Base-by-base conservation (phyloP, 2,113 vertebrate species). In the Sinocyclocheilus anshuiensis region DNA sequence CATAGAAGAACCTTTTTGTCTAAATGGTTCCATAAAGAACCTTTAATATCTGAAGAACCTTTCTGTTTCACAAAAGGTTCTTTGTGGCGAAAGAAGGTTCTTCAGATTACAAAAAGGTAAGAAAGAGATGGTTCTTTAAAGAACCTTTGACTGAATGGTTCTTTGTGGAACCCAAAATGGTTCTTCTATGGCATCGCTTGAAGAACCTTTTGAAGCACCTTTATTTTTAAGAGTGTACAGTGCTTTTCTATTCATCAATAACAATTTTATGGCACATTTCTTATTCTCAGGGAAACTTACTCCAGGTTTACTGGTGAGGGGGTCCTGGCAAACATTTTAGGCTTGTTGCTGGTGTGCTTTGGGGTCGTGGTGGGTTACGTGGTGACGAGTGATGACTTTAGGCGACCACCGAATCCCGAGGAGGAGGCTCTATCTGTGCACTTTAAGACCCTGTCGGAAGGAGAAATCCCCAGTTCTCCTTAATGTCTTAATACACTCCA, bases 351-450 rank as follows among this genome's bases (percentile, higher is more conserved):
- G 90, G 90, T 95, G 80, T 79, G 89, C 84, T 99, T 98, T 0
- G 95, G 95, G 6, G 89, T 92, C 16, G 78, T 94, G 2, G 91
- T 98, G 79, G 91, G 93, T 83, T 97, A 96, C 69, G 48, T 98
- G 89, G 15, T 97, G 92, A 96, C 96, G 0, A 94, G 89, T 29
- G 91, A 94, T 1, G 93, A 94, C 45, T 95, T 92, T 89, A 91
- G 92, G 76, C 95, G 97, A 45, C 96, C 95, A 0, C 95, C 94
- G 0, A 94, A 96, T 88, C 95, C 97, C 0, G 98, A 99, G 85
- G 98, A 99, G 67, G 93, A 98, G 88, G 94, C 97, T 3, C 94
- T 99, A 69, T 94, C 97, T 33, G 95, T 98, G 92, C 96, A 98
- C 91, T 98, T 98, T 92, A 97, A 97, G 94, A 97, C 95, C 0